These are phyloP conservation scores for Macrosteles quadrilineatus DNA, from an alignment of 1,140 invertebrate genomes.

Conservation along the genomic window DNA sequence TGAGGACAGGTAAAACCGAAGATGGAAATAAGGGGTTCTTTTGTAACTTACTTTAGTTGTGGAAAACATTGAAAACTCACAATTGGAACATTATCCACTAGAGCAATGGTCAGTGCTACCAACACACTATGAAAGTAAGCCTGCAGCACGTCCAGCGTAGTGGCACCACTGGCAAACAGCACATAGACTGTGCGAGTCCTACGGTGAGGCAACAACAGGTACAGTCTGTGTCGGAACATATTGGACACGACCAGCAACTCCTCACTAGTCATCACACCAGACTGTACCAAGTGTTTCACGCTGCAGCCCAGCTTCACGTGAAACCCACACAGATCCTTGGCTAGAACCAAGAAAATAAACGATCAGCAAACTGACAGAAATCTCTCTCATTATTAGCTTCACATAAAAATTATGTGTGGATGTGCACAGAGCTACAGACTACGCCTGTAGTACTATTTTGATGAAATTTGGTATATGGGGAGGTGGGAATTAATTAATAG, in stretches of 20 bases:
- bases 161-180: slow-evolving; percentile 50
- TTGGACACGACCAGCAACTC: slow-evolving; percentile 48
- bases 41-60: too few species aligned
- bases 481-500: background rate
- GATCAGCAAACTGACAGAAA: background rate
- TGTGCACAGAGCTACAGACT: too few species aligned
- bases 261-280: slow-evolving; percentile 43
- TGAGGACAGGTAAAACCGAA: too few species aligned
- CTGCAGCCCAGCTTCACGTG: slow-evolving; percentile 56
- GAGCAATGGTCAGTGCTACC: slow-evolving; percentile 47
- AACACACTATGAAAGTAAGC: slow-evolving; percentile 58
- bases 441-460: too few species aligned
- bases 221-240: slow-evolving; percentile 51
- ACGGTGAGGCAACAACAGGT: slow-evolving; percentile 53
- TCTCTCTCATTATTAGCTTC: background rate
- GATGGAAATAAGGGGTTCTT: too few species aligned
- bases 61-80: too few species aligned
- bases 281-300: slow-evolving; percentile 53
- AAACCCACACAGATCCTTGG: slow-evolving; percentile 54
- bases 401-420: too few species aligned
- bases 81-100: background rate
- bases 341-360: slow-evolving; percentile 50
- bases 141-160: slow-evolving; percentile 51
- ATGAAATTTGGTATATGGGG: background rate
- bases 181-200: slow-evolving; percentile 52